Evolutionary conservation across 2,888 invertebrate species (phyloP), one percentile per base, ranked within the genome.

Genomic region (Lasioglossum morio): DNA sequence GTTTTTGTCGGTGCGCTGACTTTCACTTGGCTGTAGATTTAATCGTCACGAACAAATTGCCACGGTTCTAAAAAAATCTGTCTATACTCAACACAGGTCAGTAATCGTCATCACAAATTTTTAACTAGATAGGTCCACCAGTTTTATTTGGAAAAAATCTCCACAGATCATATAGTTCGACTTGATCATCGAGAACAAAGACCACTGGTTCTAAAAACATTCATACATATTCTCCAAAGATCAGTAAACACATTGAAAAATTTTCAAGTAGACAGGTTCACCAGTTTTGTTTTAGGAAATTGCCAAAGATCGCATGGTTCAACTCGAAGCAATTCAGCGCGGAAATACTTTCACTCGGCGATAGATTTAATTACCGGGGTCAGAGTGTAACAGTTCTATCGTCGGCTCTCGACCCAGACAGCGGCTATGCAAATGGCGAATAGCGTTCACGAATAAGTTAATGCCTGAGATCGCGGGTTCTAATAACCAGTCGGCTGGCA

Each of bases 401-500:
- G 84, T 72, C 83, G 82, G 80, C 80, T 76, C 80, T 83, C 75
- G 78, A 80, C 66, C 86, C 72, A 76, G 80, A 69, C 87, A 83
- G 78, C 86, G 82, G 83, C 86, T 81, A 83, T 81, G 86, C 80
- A 86, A 87, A 87, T 86, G 82, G 77, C 70, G 81, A 77, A 82
- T 87, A 79, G 77, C 69, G 73, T 23, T 84, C 80, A 72, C 74
- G 78, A 81, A 89, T 88, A 86, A 86, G 86, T 89, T 89, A 89
- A 89, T 89, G 84, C 76, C 85, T 69, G 30, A 48, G 82, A 80
- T 75, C 82, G 86, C 77, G 78, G 66, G 84, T 80, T 84, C 82
- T 89, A 89, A 89, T 89, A 89, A 89, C 82, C 89, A 74, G 80
- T 48, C 83, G 81, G 75, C 77, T 72, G 77, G 80, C 86, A 89